Evolutionary conservation across 2,797 vertebrate genomes (phyloP), one percentile per base, ranked within the genome.

Genomic region (Xenentodon cancila): DNA sequence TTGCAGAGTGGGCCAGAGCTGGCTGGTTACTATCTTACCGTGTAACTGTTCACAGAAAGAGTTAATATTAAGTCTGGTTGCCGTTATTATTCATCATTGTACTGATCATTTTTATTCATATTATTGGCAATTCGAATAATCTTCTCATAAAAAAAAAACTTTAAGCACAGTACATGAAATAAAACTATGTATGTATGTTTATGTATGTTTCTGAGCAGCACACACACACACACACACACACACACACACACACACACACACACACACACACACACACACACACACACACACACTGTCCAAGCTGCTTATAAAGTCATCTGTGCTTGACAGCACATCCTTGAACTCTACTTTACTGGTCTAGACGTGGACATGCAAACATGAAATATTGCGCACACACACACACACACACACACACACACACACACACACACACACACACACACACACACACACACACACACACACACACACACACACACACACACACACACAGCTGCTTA

Each of bases 401-500:
- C 25, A 22, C 45, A 21, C 9, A 47, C 9, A 13, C 49, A 49
- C n/a, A 37, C 30, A 30, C 45, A 21, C 9, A 47, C 9, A 20
- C 49, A 49, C n/a, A 37, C 30, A 30, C 45, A 47, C 9, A 47
- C 9, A 20, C 49, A 52, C n/a, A 37, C 30, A 30, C n/a, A 37
- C 30, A 30, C 19, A 47, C 9, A 47, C 9, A 20, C 49, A 52
- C n/a, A 37, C 25, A 30, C 45, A 47, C 9, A 47, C 9, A 20
- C 49, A 52, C n/a, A 37, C 30, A 30, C 45, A 47, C 9, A 47
- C 9, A 20, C 49, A 52, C n/a, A 37, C 30, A 30, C 45, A 47
- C 9, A 47, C 9, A 20, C 49, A 52, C n/a, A 37, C 18, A 57
- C 44, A 48, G 45, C 44, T 43, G 37, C 48, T 72, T 62, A 20